Evolutionary conservation across 1,140 invertebrate genomes (phyloP).

Genomic region (Fopius arisanus): DNA sequence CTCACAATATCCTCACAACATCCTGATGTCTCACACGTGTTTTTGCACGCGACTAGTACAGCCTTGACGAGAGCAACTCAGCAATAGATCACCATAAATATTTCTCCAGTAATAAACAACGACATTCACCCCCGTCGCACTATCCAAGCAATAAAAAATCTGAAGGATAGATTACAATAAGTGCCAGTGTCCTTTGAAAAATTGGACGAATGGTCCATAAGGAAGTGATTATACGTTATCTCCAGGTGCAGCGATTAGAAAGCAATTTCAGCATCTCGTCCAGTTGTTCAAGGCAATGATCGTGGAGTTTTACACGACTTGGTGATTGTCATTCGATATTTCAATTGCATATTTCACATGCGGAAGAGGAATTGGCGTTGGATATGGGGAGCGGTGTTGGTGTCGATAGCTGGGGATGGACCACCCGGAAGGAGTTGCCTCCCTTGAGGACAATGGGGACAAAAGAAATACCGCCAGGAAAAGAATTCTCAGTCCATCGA

Average conservation of each 20-base stretch:
- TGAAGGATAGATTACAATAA: not conserved
- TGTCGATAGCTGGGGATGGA: not conserved
- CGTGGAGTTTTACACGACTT: too few species aligned
- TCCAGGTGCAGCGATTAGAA: not conserved
- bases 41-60: not conserved
- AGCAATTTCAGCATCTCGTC: not conserved
- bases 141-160: not conserved
- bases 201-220: not conserved
- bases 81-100: conserved; percentile 1
- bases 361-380: too few species aligned
- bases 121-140: not conserved
- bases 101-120: not conserved
- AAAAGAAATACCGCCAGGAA: not conserved
- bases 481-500: conserved; percentile 26
- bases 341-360: too few species aligned
- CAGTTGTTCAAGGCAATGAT: not conserved
- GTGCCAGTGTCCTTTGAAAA: not conserved
- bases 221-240: not conserved
- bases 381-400: not conserved
- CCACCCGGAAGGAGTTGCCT: conserved; percentile 23
- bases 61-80: not conserved
- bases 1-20: not conserved
- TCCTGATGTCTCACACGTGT: not conserved
- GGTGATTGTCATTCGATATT: too few species aligned
- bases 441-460: conserved; percentile 7